Conservation (phyloP, 2,113 vertebrate genomes). For the Naja naja region DNA sequence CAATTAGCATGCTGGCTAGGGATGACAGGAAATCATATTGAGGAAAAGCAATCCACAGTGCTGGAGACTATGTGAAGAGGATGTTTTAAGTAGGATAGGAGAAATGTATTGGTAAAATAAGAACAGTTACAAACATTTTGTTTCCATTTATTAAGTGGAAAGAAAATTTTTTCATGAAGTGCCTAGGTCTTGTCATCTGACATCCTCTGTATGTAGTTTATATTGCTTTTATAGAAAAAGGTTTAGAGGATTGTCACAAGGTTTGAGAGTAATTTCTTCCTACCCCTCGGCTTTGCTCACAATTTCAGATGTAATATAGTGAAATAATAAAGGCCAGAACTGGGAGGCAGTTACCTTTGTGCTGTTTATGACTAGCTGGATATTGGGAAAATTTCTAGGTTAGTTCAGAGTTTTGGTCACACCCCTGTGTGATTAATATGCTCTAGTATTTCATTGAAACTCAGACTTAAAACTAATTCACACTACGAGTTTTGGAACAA, state of each 20-base stretch:
- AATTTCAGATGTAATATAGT: too few species aligned
- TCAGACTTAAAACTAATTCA: neutral
- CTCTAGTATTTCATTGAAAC: neutral
- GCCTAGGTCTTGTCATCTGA: neutral
- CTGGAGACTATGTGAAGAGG: neutral
- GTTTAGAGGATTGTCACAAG: neutral
- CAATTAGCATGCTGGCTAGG: neutral
- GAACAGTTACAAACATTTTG: neutral
- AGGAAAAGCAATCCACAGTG: neutral
- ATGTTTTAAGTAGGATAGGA: neutral
- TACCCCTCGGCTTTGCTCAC: neutral
- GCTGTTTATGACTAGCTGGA: neutral
- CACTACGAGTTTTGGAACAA: neutral
- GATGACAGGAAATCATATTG: neutral
- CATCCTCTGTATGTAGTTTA: neutral
- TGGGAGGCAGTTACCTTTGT: neutral
- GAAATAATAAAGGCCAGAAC: neutral
- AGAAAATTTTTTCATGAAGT: neutral
- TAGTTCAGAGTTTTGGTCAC: neutral
- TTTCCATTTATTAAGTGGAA: neutral
- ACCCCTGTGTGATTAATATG: neutral
- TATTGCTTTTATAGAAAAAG: neutral
- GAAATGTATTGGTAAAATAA: neutral
- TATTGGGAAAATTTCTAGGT: neutral
- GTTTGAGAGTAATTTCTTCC: neutral